Percentiles rank a stretch among this genome's conserved stretches.
Conservation (phyloP, 1,140 invertebrate species). For the Trinorchestia longiramus region DNA sequence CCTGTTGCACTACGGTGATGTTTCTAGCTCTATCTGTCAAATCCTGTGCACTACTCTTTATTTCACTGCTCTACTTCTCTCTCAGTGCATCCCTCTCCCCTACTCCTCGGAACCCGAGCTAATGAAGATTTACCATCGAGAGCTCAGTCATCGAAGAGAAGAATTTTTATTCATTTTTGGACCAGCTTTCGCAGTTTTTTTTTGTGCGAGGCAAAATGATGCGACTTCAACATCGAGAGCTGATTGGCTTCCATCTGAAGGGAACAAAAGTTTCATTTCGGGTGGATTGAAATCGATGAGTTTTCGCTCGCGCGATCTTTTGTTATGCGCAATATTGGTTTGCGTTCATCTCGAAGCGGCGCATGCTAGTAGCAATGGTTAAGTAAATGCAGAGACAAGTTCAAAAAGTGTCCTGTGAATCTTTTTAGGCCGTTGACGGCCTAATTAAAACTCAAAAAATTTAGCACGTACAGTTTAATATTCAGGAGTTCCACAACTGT, state of each 20-base stretch:
- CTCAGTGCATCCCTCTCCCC: not conserved
- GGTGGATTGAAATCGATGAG: slow-evolving; percentile 48
- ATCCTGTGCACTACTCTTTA: not conserved
- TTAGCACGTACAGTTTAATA: not conserved
- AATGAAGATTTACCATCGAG: slow-evolving; percentile 53
- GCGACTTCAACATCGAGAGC: slow-evolving; percentile 49
- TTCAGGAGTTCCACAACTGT: not conserved
- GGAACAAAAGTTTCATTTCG: slow-evolving; percentile 53
- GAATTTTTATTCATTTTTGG: slow-evolving; percentile 45
- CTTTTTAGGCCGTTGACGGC: not conserved
- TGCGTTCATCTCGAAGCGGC: not conserved
- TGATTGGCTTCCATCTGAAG: slow-evolving; percentile 54
- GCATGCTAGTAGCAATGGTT: not conserved
- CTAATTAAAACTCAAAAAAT: not conserved
- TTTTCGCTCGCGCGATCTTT: slow-evolving; percentile 31
- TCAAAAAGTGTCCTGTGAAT: not conserved
- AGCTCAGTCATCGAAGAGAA: slow-evolving; percentile 30
- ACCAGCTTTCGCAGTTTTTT: not conserved
- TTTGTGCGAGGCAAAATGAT: slow-evolving; percentile 14
- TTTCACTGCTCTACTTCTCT: no score
- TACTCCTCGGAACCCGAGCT: not conserved
- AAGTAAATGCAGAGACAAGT: not conserved
- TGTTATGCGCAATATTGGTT: slow-evolving; percentile 33
- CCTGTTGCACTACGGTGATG: not conserved
- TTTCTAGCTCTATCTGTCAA: not conserved